Evolutionary conservation across 1,140 invertebrate genomes (phyloP), one percentile per base, ranked within the genome.

Genomic region (Ridgeia piscesae): DNA sequence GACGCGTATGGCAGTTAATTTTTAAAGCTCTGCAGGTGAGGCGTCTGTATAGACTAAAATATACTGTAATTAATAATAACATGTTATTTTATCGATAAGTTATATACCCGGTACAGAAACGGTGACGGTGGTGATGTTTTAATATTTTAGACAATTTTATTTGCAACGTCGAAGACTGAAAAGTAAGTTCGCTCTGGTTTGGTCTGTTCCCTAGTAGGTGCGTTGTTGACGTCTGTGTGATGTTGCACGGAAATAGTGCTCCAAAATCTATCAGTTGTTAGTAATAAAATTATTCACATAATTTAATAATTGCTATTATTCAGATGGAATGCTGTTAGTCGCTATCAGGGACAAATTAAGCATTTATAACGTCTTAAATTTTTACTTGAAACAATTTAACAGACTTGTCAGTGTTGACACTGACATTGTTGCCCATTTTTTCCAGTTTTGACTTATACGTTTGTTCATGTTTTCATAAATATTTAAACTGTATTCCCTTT

Each of bases 1-100:
- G 58, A 77, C 58, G 58, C 58, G 58, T 77, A 77, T 77, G 58
- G 58, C 58, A 77, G 58, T 77, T 77, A 77, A 77, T 77, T 77
- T 77, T 77, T 77, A 77, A 77, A 77, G 58, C 14, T 77, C 58
- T 17, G 58, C 58, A 77, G 58, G 58, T 77, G 58, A 77, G 58
- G 58, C 58, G 58, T 77, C 58, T 77, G 58, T 77, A 21, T 77
- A 77, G 17, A 27, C 58, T 77, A 14, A 77, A 77, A 77, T 77
- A 77, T 77, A 21, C 58, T 77, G 17, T 21, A 77, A 77, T 21
- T 77, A 77, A 77, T 31, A 77, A 8, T 77, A 77, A 77, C 58
- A 77, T 77, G 17, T 77, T 77, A 77, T 77, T 1, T 77, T 77
- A 77, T 42, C 42, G 42, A 14, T 77, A 77, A 77, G 58, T 77